These are phyloP conservation scores for Drosophila limbata DNA, from an alignment of 2,888 invertebrate species.

Conservation along the genomic window DNA sequence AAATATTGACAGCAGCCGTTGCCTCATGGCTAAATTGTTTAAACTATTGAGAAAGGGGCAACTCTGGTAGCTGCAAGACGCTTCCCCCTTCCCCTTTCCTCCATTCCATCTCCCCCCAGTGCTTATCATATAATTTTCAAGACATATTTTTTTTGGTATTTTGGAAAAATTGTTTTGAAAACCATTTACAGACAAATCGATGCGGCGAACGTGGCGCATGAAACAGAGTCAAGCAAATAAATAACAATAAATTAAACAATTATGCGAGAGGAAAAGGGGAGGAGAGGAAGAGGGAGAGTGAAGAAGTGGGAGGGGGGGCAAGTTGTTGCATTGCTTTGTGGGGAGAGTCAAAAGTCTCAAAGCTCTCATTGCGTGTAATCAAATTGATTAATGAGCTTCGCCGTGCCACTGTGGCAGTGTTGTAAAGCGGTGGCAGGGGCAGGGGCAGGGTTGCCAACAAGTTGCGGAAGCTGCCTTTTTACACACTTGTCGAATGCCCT, in stretches of 20 bases:
- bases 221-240: constrained; percentile 70
- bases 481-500: constrained; percentile 12
- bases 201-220: constrained; percentile 3
- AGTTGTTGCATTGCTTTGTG: constrained; percentile 19
- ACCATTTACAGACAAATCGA: constrained; percentile 70
- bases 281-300: not conserved
- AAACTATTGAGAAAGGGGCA: constrained; percentile 51
- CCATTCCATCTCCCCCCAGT: too few relatives aligned
- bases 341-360: constrained; percentile 37
- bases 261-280: constrained; percentile 42
- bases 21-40: constrained; percentile 75
- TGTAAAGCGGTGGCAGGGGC: constrained; percentile 15
- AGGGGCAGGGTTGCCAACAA: not conserved
- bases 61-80: constrained; percentile 5
- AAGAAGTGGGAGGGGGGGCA: not conserved
- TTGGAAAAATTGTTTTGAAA: constrained; percentile 61
- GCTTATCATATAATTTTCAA: constrained; percentile 65
- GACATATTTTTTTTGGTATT: constrained; percentile 39
- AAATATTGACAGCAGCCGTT: constrained; percentile 70
- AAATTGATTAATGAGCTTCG: constrained; percentile 75
- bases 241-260: constrained; percentile 80
- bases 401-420: constrained; percentile 16
- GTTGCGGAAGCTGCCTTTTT: constrained; percentile 19
- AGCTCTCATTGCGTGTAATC: constrained; percentile 71
- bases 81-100: not conserved